phyloP scores from a whole-genome alignment of 2,113 vertebrate genomes.

The Picathartes gymnocephalus region DNA sequence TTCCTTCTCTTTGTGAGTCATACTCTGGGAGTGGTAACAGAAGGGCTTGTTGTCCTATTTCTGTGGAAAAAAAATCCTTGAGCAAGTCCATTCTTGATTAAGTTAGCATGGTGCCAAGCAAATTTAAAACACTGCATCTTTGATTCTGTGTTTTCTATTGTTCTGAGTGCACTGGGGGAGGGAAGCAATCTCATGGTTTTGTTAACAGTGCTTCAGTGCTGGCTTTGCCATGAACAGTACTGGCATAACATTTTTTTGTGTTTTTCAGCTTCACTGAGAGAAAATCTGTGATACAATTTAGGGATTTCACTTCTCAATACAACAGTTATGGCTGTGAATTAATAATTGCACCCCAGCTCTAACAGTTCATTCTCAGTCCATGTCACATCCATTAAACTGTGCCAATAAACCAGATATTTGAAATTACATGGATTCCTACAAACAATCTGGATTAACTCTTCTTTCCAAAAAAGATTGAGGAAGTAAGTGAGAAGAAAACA shows the following conservation, averaged over 20 bases:
- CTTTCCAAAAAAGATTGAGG: not conserved
- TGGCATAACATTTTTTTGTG: not conserved
- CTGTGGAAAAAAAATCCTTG: conserved; percentile 43
- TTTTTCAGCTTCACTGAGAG: not conserved
- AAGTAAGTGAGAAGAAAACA: not conserved
- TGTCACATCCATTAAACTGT: not conserved
- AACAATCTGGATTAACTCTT: not conserved
- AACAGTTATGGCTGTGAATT: not conserved
- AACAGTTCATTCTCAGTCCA: not conserved
- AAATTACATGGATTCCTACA: not conserved
- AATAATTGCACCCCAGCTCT: not conserved
- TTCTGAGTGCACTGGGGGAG: not conserved
- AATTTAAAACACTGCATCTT: not conserved
- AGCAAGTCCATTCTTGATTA: conserved; percentile 40
- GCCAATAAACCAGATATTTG: not conserved
- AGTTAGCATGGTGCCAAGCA: conserved; percentile 31
- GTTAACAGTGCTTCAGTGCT: not conserved
- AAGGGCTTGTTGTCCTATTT: conserved; percentile 22
- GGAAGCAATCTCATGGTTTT: not conserved
- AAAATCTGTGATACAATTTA: not conserved
- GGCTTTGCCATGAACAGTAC: not conserved
- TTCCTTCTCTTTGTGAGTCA: conserved; percentile 48
- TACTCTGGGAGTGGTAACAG: conserved; percentile 37
- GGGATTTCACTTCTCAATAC: not conserved
- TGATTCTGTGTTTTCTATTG: conserved; percentile 14